Base-by-base conservation (phyloP, 2,888 invertebrate genomes). In the Adineta ricciae region DNA sequence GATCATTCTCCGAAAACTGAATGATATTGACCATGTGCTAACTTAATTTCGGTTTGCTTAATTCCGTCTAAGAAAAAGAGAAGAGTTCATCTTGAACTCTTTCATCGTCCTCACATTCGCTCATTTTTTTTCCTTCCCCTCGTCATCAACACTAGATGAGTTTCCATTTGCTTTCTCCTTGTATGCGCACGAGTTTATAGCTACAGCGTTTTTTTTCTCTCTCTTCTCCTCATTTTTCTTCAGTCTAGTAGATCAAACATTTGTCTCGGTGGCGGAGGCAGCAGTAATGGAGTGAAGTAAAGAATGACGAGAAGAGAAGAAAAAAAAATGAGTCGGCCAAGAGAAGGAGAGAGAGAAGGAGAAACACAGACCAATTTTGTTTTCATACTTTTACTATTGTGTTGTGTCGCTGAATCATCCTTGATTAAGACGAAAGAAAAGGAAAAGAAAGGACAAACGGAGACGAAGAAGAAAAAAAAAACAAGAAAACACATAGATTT, bases 21-120 rank as follows among this genome's bases (percentile, higher is more conserved):
- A 64, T 64, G 64, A 64, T 64, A 64, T 64, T 64, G 64, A 64
- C 64, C 64, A 64, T 64, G 64, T 64, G 64, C 32, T 64, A 64
- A 64, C 32, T 64, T 64, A 64, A 64, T 64, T 64, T 32, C 27
- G 32, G 64, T 64, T 64, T 64, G 64, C 16, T 64, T 64, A 27
- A 64, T 64, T 64, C 32, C 27, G 64, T 32, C 32, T 32, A 64
- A 64, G 64, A 64, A 64, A 64, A 32, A 14, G 32, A 32, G 19
- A 32, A 64, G 14, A 64, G 64, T 64, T 64, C 64, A 64, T 19
- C 14, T 19, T 64, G 64, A 32, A 64, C 32, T 64, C 64, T 36
- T 64, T 36, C 32, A 64, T 64, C 64, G 64, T n/a, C 64, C 16
- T 64, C 64, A 64, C 64, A 32, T 64, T 64, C 64, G 64, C 32